Evolutionary conservation across 2,113 vertebrate species (phyloP).

Genomic region (Alaudala cheleensis): DNA sequence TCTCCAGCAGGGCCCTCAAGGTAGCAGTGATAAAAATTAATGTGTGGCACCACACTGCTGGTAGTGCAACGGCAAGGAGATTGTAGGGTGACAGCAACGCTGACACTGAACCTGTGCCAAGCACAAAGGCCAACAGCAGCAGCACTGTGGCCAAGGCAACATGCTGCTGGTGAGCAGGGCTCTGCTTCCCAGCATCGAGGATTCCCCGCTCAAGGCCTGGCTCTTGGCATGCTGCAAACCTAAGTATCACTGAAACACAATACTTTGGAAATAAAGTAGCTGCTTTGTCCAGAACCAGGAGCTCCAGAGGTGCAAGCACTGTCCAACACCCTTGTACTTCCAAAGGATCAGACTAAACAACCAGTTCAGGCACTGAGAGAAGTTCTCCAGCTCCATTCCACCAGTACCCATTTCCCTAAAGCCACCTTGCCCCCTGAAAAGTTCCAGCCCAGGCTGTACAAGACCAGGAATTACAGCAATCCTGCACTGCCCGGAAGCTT

Average conservation of each 20-base stretch:
- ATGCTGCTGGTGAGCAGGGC: neutral
- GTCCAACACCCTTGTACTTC: neutral
- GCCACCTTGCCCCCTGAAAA: neutral
- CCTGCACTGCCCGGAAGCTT: neutral
- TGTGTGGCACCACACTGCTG: fast-evolving
- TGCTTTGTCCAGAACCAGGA: neutral
- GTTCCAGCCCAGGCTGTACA: neutral
- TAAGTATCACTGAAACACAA: neutral
- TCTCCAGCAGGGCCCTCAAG: neutral
- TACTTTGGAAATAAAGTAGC: neutral
- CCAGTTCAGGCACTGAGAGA: neutral
- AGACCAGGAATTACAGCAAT: neutral
- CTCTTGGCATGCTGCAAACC: neutral
- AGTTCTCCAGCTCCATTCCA: neutral
- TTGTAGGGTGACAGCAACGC: neutral
- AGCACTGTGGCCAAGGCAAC: neutral
- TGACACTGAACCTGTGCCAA: neutral
- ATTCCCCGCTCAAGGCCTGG: neutral
- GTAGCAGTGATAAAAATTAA: neutral
- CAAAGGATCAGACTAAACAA: neutral
- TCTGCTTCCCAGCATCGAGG: neutral
- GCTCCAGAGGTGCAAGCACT: neutral
- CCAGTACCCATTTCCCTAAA: neutral
- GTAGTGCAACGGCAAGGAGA: neutral
- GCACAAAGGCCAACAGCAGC: neutral